phyloP scores from a whole-genome alignment of 2,113 vertebrate species.

The Zosterops borbonicus region DNA sequence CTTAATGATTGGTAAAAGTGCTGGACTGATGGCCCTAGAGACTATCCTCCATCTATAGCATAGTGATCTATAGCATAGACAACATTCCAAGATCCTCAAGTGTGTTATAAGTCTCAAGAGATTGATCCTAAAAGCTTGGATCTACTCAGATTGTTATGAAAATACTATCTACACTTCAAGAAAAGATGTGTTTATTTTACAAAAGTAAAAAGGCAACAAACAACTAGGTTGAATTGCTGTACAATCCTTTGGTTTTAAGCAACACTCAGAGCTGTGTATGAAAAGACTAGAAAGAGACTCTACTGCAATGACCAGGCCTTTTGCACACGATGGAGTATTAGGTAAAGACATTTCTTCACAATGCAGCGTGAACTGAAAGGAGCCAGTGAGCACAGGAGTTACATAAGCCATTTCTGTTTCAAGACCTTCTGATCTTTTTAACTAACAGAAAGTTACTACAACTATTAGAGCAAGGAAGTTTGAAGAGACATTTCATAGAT shows the following conservation, averaged over 20 bases:
- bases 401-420: constrained; percentile 20
- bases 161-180: not conserved
- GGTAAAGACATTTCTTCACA: constrained; percentile 47
- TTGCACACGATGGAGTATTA: not conserved
- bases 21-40: not conserved
- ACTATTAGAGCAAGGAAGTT: constrained; percentile 45
- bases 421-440: constrained; percentile 16
- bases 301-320: not conserved
- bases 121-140: not conserved
- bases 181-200: not conserved
- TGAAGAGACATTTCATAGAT: constrained; percentile 50
- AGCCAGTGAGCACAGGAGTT: not conserved
- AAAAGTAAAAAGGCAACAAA: not conserved
- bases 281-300: not conserved
- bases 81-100: not conserved
- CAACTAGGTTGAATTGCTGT: not conserved
- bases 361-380: not conserved
- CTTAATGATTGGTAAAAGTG: constrained; percentile 24
- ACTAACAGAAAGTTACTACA: constrained; percentile 56
- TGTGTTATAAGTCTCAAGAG: not conserved
- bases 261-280: not conserved
- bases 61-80: not conserved
- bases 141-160: not conserved
- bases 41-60: not conserved
- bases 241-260: not conserved